phyloP scores from a whole-genome alignment of 2,797 vertebrate species.

The Leptatherina wallacei region DNA sequence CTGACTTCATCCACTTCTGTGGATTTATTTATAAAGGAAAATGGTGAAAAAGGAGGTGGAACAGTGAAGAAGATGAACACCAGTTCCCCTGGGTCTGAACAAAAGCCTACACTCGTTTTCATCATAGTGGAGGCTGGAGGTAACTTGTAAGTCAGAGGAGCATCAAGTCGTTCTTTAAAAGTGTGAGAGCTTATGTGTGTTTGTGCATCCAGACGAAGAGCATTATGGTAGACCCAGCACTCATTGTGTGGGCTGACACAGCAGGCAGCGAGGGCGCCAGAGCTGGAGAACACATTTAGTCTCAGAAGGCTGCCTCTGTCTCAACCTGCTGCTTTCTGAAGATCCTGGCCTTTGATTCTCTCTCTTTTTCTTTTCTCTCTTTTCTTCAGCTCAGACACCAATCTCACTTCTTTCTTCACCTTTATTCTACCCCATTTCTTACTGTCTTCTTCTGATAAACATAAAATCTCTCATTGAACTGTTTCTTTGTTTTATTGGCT shows the following conservation, averaged over 20 bases:
- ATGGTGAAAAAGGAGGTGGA: not conserved
- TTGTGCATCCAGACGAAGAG: conserved; percentile 45
- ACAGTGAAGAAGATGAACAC: conserved; percentile 14
- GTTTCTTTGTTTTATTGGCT: not conserved
- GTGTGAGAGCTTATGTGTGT: conserved; percentile 25
- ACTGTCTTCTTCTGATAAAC: not conserved
- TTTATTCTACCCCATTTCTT: not conserved
- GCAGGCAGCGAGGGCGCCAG: conserved; percentile 46
- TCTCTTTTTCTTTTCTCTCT: not conserved
- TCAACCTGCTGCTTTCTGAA: conserved; percentile 62
- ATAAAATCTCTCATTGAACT: not conserved
- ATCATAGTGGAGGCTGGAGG: conserved; percentile 51
- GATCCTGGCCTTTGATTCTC: conserved; percentile 41
- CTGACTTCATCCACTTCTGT: conserved; percentile 8
- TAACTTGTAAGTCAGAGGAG: conserved; percentile 54
- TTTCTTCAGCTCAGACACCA: not conserved
- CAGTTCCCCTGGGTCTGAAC: conserved; percentile 31
- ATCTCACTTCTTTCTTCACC: not conserved
- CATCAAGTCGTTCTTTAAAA: conserved; percentile 24
- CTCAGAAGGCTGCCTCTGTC: conserved; percentile 66
- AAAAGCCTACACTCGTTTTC: conserved; percentile 51
- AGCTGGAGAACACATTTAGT: conserved; percentile 67
- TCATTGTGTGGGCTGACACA: conserved; percentile 63
- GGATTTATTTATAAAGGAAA: conserved; percentile 27
- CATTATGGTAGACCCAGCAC: conserved; percentile 59